A percentile compares a stretch with the other conserved stretches of the same genome.
These are phyloP conservation scores for Elmis aenea DNA, from an alignment of 2,888 invertebrate genomes.

Conservation along the genomic window DNA sequence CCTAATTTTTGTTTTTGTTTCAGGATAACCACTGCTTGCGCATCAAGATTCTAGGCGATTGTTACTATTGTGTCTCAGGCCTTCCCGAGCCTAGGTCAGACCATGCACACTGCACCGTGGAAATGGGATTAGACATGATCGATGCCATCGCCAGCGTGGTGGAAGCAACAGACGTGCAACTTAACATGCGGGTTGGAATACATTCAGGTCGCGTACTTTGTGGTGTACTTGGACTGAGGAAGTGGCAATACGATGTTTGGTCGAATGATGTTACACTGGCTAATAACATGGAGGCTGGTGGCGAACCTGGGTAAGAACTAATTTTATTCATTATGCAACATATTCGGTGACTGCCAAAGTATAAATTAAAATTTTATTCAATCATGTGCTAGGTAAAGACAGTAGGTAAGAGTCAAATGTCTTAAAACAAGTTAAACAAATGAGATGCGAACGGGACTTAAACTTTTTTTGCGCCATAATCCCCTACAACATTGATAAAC, in stretches of 20 bases:
- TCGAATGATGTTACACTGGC: slow-evolving; percentile 88
- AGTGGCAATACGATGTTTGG: slow-evolving; percentile 95
- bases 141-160: slow-evolving; percentile 83
- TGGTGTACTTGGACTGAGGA: slow-evolving; percentile 82
- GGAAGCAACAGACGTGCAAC: slow-evolving; percentile 85
- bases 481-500: no score
- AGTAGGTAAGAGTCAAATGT: no score
- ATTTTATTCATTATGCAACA: slow-evolving; percentile 1
- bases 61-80: slow-evolving; percentile 91
- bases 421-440: no score
- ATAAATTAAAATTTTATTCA: no score
- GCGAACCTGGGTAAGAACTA: slow-evolving; percentile 72
- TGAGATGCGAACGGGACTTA: no score
- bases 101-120: slow-evolving; percentile 87
- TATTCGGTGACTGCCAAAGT: no score
- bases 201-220: slow-evolving; percentile 87
- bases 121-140: slow-evolving; percentile 83
- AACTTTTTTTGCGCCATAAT: no score
- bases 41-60: slow-evolving; percentile 84
- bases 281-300: slow-evolving; percentile 86
- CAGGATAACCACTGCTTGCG: slow-evolving; percentile 79
- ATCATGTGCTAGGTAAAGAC: no score
- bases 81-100: slow-evolving; percentile 86
- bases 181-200: slow-evolving; percentile 90
- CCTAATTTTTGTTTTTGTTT: no score